Percentiles rank a stretch among this genome's conserved stretches.
Evolutionary conservation across 2,113 vertebrate species (phyloP).

Genomic region (Oreochromis aureus): DNA sequence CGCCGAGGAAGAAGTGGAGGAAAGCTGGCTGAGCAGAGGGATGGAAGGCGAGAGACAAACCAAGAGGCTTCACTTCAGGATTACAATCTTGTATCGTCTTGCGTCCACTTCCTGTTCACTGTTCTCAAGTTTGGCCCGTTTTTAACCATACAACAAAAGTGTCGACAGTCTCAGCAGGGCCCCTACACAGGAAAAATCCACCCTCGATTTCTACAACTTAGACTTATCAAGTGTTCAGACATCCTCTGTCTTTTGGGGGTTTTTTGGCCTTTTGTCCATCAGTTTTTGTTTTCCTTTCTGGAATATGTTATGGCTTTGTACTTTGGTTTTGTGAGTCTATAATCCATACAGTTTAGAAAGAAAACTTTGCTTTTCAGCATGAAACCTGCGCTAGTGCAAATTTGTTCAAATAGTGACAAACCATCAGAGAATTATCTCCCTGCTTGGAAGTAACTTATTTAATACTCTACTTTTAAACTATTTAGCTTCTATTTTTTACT

Average conservation of each 20-base stretch:
- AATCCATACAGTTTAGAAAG: not conserved
- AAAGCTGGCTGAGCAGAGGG: not conserved
- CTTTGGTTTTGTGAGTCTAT: not conserved
- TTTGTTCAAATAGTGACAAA: not conserved
- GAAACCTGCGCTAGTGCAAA: not conserved
- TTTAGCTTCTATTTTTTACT: not conserved
- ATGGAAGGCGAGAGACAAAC: not conserved
- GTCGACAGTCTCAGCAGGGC: not conserved
- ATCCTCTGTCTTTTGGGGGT: not conserved
- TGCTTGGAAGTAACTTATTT: not conserved
- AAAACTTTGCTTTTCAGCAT: not conserved
- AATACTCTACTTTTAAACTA: not conserved
- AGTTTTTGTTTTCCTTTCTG: not conserved
- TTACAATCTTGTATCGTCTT: not conserved
- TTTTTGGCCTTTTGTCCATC: not conserved
- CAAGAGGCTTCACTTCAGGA: not conserved
- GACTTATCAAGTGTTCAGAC: not conserved
- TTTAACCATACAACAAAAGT: not conserved
- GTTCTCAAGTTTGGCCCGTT: conserved; percentile 16
- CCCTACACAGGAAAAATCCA: conserved; percentile 17
- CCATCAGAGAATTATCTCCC: not conserved
- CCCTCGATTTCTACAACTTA: not conserved
- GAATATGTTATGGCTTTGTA: not conserved
- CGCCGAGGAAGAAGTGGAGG: not conserved
- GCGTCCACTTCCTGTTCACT: not conserved